Evolutionary conservation across 2,888 invertebrate genomes (phyloP).

Genomic region (Polia nebulosa): DNA sequence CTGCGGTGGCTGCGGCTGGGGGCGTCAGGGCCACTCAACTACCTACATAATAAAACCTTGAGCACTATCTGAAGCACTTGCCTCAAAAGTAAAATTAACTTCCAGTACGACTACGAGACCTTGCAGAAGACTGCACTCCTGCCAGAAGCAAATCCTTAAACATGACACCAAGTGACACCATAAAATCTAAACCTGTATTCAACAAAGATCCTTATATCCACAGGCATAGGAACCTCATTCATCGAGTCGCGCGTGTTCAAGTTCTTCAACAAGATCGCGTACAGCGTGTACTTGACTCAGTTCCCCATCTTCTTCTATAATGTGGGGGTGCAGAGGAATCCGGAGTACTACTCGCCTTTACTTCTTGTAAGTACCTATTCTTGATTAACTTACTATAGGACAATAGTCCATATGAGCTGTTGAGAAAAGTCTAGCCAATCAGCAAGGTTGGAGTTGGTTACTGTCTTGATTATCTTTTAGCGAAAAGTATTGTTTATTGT

Average conservation of each 20-base stretch:
- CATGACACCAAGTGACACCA: background rate
- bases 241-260: constrained; percentile 90
- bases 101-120: no score
- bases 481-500: no score
- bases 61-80: no score
- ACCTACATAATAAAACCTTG: no score
- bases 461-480: no score
- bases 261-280: constrained; percentile 91
- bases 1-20: no score
- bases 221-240: constrained; percentile 83
- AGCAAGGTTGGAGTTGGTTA: no score
- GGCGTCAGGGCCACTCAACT: no score
- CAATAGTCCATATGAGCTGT: background rate
- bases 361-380: constrained; percentile 85
- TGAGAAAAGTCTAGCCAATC: no score
- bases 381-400: background rate
- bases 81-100: no score
- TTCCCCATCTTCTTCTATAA: constrained; percentile 93
- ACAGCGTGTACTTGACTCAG: constrained; percentile 92
- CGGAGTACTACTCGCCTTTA: constrained; percentile 87
- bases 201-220: background rate
- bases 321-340: constrained; percentile 90
- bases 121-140: no score
- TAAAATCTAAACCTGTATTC: background rate
- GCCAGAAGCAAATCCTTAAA: no score